Percentiles rank a stretch among this genome's conserved stretches.
phyloP scores from a whole-genome alignment of 2,888 invertebrate species.

The Tuberolachnus salignus region DNA sequence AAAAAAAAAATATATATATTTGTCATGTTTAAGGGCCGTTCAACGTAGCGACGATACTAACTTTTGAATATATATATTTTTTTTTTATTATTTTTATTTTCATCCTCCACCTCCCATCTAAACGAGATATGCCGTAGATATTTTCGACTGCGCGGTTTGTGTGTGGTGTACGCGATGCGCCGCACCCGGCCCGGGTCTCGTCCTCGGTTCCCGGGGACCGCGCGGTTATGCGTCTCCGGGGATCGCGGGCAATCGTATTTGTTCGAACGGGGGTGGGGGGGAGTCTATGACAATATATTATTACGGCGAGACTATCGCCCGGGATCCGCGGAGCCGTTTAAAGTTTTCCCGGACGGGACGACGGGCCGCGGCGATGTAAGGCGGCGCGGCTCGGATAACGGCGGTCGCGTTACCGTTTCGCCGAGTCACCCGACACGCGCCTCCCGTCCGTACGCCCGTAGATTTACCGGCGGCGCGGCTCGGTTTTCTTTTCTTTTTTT shows the following conservation, averaged over 20 bases:
- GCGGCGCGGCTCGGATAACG: neutral
- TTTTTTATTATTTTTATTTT: too few species aligned
- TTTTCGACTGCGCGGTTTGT: slow-evolving; percentile 22
- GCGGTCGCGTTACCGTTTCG: neutral
- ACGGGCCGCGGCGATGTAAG: neutral
- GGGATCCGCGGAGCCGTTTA: neutral
- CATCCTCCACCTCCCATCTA: too few species aligned
- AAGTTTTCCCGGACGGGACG: slow-evolving; percentile 7
- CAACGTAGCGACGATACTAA: slow-evolving; percentile 9
- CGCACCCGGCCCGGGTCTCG: too few species aligned
- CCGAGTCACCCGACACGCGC: neutral
- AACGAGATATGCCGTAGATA: slow-evolving; percentile 10
- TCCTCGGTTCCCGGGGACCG: neutral
- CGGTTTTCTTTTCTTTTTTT: too few species aligned
- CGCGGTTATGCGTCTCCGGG: slow-evolving; percentile 23
- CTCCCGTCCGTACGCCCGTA: neutral
- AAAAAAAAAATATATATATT: too few species aligned
- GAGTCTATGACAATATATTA: too few species aligned
- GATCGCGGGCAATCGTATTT: slow-evolving; percentile 23
- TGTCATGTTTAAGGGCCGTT: neutral
- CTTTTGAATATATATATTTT: slow-evolving; percentile 21
- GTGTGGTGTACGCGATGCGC: too few species aligned
- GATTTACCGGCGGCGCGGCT: too few species aligned
- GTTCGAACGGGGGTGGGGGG: slow-evolving; percentile 13
- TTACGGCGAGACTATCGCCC: neutral